A percentile compares a stretch with the other conserved stretches of the same genome.
Evolutionary conservation across 2,888 invertebrate genomes (phyloP).

Genomic region (Cinara cedri): DNA sequence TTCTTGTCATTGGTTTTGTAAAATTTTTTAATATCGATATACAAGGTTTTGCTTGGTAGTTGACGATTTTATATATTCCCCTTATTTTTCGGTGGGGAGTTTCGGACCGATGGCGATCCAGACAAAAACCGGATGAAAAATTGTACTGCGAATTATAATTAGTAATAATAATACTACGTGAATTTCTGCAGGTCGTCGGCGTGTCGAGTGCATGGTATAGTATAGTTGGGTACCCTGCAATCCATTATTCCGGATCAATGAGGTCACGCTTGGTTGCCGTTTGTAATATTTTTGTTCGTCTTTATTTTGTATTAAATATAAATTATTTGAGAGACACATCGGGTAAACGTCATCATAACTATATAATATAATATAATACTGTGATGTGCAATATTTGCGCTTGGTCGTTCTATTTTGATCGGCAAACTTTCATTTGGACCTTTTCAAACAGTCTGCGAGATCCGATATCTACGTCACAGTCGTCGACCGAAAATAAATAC

Average conservation of each 20-base stretch:
- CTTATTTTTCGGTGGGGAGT: too few species aligned
- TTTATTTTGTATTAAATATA: slow-evolving; percentile 26
- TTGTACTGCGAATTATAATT: too few species aligned
- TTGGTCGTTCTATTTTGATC: background rate
- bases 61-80: too few species aligned
- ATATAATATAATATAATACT: background rate
- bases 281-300: background rate
- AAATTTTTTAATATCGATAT: too few species aligned
- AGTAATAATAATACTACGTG: too few species aligned
- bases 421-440: slow-evolving; percentile 30
- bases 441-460: slow-evolving; percentile 27
- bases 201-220: too few species aligned
- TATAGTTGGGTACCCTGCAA: background rate
- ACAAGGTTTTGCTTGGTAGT: too few species aligned
- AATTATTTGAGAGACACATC: slow-evolving; percentile 20
- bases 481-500: slow-evolving; percentile 34
- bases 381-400: background rate
- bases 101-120: too few species aligned
- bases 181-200: too few species aligned
- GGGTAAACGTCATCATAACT: background rate
- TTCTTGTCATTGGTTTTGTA: too few species aligned
- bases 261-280: background rate
- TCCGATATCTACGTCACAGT: background rate
- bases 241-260: slow-evolving; percentile 9
- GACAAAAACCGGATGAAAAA: too few species aligned